Evolutionary conservation across 2,797 vertebrate species (phyloP).

Genomic region (Diglossa cyanea): DNA sequence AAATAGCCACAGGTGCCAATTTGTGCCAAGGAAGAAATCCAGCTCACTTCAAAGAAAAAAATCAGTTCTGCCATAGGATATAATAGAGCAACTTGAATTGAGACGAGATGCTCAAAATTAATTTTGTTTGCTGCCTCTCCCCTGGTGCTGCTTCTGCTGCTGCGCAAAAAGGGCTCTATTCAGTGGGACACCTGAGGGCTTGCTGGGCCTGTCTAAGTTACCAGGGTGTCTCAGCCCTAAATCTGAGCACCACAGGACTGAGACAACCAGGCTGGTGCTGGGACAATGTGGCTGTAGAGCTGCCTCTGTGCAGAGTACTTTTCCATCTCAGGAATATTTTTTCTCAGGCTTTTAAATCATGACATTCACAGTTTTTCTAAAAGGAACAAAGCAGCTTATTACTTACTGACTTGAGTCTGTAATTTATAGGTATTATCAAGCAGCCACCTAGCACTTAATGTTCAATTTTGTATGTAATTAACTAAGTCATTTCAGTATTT

Average conservation of each 20-base stretch:
- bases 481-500: neutral
- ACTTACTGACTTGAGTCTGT: neutral
- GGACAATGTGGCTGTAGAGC: neutral
- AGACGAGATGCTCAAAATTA: neutral
- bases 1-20: conserved; percentile 28
- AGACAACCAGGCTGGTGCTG: neutral
- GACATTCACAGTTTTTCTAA: neutral
- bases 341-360: neutral
- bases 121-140: neutral
- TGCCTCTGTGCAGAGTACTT: neutral
- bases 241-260: neutral
- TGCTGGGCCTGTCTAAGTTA: neutral
- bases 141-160: neutral
- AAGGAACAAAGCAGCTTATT: neutral
- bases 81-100: neutral
- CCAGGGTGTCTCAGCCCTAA: neutral
- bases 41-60: conserved; percentile 33
- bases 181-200: neutral
- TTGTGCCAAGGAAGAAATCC: neutral
- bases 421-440: neutral
- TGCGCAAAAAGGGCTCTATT: neutral
- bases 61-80: neutral
- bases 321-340: neutral
- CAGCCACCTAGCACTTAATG: neutral
- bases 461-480: neutral